A percentile compares a stretch with the other conserved stretches of the same genome.
Evolutionary conservation across 2,888 invertebrate genomes (phyloP).

Genomic region (Conistra vaccinii): DNA sequence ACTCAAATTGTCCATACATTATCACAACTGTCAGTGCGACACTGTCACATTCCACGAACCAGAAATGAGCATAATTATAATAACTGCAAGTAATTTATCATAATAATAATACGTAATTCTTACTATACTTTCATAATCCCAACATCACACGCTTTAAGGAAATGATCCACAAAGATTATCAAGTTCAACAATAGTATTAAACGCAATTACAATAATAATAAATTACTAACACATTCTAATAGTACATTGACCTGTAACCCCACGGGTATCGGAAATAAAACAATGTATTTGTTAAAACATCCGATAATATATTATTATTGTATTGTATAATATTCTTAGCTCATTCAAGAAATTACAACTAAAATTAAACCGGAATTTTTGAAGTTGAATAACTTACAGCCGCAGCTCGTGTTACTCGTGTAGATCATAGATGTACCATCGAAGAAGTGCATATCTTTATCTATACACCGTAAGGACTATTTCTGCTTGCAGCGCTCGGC

Average conservation of each 20-base stretch:
- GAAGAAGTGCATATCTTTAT: too few relatives aligned
- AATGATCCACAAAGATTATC: slow-evolving; percentile 28
- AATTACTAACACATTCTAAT: slow-evolving; percentile 16
- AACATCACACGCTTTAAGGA: slow-evolving; percentile 2
- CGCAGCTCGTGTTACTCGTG: not conserved
- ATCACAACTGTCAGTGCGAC: too few relatives aligned
- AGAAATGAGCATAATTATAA: too few relatives aligned
- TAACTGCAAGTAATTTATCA: not conserved
- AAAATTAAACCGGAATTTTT: slow-evolving; percentile 6
- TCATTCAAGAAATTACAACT: slow-evolving; percentile 27
- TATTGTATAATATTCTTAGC: slow-evolving; percentile 5
- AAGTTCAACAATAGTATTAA: slow-evolving; percentile 17
- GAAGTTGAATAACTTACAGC: too few relatives aligned
- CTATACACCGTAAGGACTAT: too few relatives aligned
- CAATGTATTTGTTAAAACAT: slow-evolving; percentile 51
- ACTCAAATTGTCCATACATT: too few relatives aligned
- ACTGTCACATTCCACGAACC: too few relatives aligned
- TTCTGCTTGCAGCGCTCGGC: too few relatives aligned
- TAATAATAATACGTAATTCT: too few relatives aligned
- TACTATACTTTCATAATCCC: too few relatives aligned
- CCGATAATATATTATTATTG: slow-evolving; percentile 16
- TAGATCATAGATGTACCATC: too few relatives aligned
- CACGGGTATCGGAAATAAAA: slow-evolving; percentile 38
- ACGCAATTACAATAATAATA: slow-evolving; percentile 25
- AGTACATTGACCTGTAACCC: slow-evolving; percentile 30